Conservation (phyloP, 2,113 vertebrate genomes). For the Pelodiscus sinensis region DNA sequence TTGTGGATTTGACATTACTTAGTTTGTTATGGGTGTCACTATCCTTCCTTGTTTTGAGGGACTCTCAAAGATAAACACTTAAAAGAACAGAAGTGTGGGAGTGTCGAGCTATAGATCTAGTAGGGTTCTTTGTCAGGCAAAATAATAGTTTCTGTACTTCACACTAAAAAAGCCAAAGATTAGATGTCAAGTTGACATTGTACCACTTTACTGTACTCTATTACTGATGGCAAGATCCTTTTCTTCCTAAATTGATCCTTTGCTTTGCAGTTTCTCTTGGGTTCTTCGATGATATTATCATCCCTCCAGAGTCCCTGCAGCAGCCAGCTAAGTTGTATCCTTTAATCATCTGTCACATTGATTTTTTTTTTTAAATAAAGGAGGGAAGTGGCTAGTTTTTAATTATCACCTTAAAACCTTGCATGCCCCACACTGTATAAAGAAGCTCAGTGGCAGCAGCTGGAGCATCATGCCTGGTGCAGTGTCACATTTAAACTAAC, state of each 20-base stretch:
- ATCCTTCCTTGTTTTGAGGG: background rate
- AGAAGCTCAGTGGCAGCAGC: constrained; percentile 43
- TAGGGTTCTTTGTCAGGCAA: constrained; percentile 14
- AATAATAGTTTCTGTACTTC: background rate
- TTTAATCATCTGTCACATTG: constrained; percentile 67
- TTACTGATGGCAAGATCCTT: background rate
- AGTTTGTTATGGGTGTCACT: constrained; percentile 13
- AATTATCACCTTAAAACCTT: background rate
- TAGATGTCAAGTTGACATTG: background rate
- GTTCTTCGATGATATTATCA: constrained; percentile 95
- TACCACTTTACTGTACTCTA: background rate
- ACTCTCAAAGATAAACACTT: background rate
- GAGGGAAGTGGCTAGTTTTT: constrained; percentile 34
- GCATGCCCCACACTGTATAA: constrained; percentile 36
- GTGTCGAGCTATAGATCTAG: background rate
- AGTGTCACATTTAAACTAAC: constrained; percentile 8
- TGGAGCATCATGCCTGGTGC: background rate
- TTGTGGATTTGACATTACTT: background rate
- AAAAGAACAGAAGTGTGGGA: background rate
- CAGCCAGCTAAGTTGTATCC: constrained; percentile 98
- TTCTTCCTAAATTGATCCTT: constrained; percentile 19
- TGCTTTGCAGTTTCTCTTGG: constrained; percentile 87
- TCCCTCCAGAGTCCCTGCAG: constrained; percentile 93
- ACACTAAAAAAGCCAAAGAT: constrained; percentile 3
- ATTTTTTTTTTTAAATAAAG: constrained; percentile 54